Evolutionary conservation across 2,113 vertebrate genomes (phyloP).

Genomic region (Lethenteron camtschaticum): DNA sequence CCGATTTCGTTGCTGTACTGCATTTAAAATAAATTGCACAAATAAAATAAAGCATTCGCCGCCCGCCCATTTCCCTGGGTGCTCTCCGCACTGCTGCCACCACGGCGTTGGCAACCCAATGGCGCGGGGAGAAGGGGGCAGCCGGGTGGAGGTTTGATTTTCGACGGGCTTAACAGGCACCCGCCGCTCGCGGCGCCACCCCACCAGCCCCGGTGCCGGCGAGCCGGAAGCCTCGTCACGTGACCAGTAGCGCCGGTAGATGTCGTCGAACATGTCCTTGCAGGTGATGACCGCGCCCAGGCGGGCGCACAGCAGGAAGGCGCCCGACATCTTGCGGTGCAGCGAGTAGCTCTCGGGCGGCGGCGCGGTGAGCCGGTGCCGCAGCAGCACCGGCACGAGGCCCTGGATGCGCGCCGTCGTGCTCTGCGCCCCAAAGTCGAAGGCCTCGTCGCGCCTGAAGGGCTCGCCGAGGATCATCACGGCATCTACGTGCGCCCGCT

Average conservation of each 20-base stretch:
- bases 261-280: neutral
- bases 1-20: too few relatives aligned
- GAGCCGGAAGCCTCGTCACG: neutral
- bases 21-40: too few relatives aligned
- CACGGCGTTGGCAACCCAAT: too few relatives aligned
- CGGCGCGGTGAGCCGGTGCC: neutral
- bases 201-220: too few relatives aligned
- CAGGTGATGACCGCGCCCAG: conserved; percentile 2
- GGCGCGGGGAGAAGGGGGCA: too few relatives aligned
- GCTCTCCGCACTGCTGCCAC: too few relatives aligned
- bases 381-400: conserved; percentile 1
- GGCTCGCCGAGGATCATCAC: conserved; percentile 2
- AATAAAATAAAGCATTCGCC: too few relatives aligned
- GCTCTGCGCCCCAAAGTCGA: neutral
- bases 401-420: conserved; percentile 5
- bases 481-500: neutral
- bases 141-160: too few relatives aligned
- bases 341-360: conserved; percentile 5
- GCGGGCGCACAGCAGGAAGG: neutral
- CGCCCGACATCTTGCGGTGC: neutral
- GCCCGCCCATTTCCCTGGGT: too few relatives aligned
- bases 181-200: too few relatives aligned
- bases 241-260: neutral
- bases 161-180: too few relatives aligned
- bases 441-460: neutral